Percentiles rank a stretch among this genome's conserved stretches.
Evolutionary conservation across 2,797 vertebrate species (phyloP).

Genomic region (Carduelis carduelis): DNA sequence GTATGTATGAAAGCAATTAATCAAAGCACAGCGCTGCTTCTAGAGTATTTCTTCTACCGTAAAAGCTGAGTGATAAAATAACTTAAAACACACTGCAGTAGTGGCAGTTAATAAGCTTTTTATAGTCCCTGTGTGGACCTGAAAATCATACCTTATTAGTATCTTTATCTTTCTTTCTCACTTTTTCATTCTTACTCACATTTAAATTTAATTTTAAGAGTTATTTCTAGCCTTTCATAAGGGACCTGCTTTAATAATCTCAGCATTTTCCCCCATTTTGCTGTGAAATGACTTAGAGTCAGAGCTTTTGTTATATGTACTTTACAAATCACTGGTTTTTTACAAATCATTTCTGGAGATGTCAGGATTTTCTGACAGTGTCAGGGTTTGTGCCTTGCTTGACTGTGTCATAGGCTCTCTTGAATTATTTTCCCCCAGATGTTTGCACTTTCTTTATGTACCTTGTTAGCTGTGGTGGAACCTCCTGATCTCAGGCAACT

Average conservation of each 20-base stretch:
- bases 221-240: slow-evolving; percentile 39
- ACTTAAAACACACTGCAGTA: slow-evolving; percentile 66
- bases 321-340: slow-evolving; percentile 14
- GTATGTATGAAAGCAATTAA: slow-evolving; percentile 76
- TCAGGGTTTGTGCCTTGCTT: slow-evolving; percentile 13
- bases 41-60: slow-evolving; percentile 67
- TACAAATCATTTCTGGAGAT: slow-evolving; percentile 8
- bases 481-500: slow-evolving; percentile 33
- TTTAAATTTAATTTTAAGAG: slow-evolving; percentile 72
- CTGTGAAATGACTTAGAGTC: slow-evolving; percentile 38
- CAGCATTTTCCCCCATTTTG: slow-evolving; percentile 31
- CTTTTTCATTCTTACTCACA: slow-evolving; percentile 71
- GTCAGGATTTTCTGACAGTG: slow-evolving; percentile 26
- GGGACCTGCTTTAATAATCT: slow-evolving; percentile 56
- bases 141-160: slow-evolving; percentile 81
- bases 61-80: slow-evolving; percentile 73
- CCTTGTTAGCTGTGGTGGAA: slow-evolving; percentile 40
- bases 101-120: slow-evolving; percentile 77
- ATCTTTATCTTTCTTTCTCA: slow-evolving; percentile 78
- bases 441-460: slow-evolving; percentile 38
- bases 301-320: slow-evolving; percentile 29
- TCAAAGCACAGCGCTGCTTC: slow-evolving; percentile 67
- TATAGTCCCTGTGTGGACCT: slow-evolving; percentile 76
- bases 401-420: neutral
- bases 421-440: slow-evolving; percentile 26